Base-by-base conservation (phyloP, 2,113 vertebrate species). In the Laticauda laticaudata region DNA sequence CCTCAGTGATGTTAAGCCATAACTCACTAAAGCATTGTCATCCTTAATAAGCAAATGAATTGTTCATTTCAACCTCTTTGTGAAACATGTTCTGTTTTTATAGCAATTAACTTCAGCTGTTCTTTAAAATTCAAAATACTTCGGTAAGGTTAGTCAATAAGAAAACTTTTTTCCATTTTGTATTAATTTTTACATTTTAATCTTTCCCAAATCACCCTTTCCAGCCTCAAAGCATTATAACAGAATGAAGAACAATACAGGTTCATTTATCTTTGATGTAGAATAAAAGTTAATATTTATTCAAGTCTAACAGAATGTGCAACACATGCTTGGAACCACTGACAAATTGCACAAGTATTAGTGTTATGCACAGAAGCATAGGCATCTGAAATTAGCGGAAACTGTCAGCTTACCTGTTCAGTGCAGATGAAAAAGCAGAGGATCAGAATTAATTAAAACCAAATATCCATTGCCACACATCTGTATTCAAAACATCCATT, bases 121-220 rank as follows among this genome's bases (percentile, higher is more conserved):
- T 87, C 86, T 95, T 93, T 92, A 95, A 93, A 95, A 95, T 96
- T 94, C 61, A 90, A 89, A 96, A 95, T 95, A 96, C 88, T 93
- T 92, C 95, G 95, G 91, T 94, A 96, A 92, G 93, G 88, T 95
- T 97, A 95, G 93, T 95, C 96, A 95, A 94, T 96, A 96, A 96
- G 95, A 64, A 93, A 97, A 91, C 92, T 96, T 97, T 95, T 93
- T 96, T 95, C 95, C 92, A 96, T 97, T 96, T 97, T 57, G 86
- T 93, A 61, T 90, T 97, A 92, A 95, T 86, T 91, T 29, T 92
- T 87, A 4, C 15, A 90, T 88, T 88, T 89, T 34, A 95, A 94
- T 97, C 95, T 96, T 95, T 96, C 96, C 90, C 95, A 94, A 97
- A 96, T 95, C 97, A 95, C 54, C 95, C 93, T 94, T 75, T 96